phyloP scores from a whole-genome alignment of 2,113 vertebrate species.

The Puntigrus tetrazona region DNA sequence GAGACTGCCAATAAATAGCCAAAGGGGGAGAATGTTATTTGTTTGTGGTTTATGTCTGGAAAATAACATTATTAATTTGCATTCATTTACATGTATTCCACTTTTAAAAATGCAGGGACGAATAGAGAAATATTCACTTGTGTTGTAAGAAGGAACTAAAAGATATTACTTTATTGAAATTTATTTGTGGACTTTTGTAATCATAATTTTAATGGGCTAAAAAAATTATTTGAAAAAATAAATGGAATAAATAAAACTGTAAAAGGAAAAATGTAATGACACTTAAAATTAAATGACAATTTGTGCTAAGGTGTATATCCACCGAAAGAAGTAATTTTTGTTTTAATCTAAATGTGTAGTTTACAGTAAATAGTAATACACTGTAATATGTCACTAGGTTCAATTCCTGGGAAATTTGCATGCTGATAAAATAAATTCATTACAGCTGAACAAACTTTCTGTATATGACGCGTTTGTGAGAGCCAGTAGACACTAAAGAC shows the following conservation, averaged over 20 bases:
- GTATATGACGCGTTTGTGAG: neutral
- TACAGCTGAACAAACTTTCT: neutral
- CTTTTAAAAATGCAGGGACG: neutral
- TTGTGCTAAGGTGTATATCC: neutral
- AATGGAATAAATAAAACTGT: neutral
- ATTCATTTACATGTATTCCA: slow-evolving; percentile 47
- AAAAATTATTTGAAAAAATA: neutral
- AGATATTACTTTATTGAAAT: neutral
- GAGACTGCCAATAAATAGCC: neutral
- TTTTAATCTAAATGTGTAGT: neutral
- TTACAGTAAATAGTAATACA: neutral
- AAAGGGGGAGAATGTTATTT: neutral
- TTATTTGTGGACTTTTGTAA: neutral
- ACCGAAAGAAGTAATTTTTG: neutral
- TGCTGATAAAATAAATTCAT: neutral
- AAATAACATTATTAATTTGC: slow-evolving; percentile 41
- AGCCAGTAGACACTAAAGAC: neutral
- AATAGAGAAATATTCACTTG: neutral
- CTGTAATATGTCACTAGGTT: neutral
- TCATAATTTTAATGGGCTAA: neutral
- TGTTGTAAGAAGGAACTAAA: neutral
- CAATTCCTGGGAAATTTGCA: neutral
- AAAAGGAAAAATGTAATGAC: neutral
- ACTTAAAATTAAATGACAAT: neutral
- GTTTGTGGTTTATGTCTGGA: slow-evolving; percentile 34